Evolutionary conservation across 1,140 invertebrate species (phyloP).

Genomic region (Sogatella furcifera): DNA sequence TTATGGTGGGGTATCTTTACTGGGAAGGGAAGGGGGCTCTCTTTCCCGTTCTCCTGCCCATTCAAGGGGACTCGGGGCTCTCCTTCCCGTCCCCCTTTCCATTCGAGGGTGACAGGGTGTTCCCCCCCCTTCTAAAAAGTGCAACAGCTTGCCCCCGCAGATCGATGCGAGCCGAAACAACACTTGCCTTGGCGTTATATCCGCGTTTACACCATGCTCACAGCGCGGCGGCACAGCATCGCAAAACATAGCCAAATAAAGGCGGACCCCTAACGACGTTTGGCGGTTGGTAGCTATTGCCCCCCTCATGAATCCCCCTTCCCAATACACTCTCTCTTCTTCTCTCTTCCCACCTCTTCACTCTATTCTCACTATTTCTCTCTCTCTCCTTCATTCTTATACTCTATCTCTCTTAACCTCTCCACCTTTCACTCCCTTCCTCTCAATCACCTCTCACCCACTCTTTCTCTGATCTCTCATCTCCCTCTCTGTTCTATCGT

Average conservation of each 20-base stretch:
- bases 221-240: neutral
- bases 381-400: neutral
- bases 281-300: neutral
- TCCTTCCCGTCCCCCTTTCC: no score
- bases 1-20: no score
- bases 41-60: no score
- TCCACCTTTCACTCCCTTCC: no score
- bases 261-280: neutral
- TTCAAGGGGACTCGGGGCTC: no score
- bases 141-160: neutral
- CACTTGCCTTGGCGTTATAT: neutral
- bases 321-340: neutral
- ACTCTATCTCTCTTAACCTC: no score
- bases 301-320: no score
- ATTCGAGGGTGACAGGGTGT: neutral
- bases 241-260: slow-evolving; percentile 2
- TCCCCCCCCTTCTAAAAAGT: no score
- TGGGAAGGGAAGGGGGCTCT: no score
- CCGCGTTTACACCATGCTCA: neutral
- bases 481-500: no score
- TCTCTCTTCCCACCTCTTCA: neutral
- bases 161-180: neutral
- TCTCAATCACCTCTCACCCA: no score
- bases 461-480: no score
- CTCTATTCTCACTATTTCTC: neutral